Percentiles rank a stretch among this genome's conserved stretches.
These are phyloP conservation scores for Pogonophryne albipinna DNA, from an alignment of 2,797 vertebrate genomes.

Conservation along the genomic window DNA sequence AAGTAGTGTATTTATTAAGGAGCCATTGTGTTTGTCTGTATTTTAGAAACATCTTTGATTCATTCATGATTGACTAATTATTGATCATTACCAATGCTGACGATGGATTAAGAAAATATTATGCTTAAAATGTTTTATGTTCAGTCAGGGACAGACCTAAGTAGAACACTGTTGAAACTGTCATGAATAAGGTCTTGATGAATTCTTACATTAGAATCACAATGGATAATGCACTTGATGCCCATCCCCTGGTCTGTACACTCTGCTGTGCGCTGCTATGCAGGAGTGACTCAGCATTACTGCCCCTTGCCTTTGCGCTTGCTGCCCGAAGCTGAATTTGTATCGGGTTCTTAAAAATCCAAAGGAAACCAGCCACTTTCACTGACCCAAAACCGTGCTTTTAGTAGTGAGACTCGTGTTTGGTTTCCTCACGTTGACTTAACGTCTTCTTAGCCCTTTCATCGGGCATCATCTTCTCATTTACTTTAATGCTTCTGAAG, in stretches of 20 bases:
- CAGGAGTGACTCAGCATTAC: conserved; percentile 69
- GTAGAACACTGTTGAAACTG: not conserved
- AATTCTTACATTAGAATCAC: not conserved
- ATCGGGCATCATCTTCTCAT: not conserved
- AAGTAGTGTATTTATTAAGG: not conserved
- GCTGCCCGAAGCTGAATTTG: not conserved
- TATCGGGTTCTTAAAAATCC: conserved; percentile 11
- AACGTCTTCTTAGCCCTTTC: conserved; percentile 17
- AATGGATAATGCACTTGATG: conserved; percentile 4
- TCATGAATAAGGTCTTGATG: not conserved
- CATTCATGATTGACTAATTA: not conserved
- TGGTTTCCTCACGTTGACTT: conserved; percentile 8
- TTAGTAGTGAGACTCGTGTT: not conserved
- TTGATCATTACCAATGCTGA: not conserved
- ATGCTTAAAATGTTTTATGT: not conserved
- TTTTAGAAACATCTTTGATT: not conserved
- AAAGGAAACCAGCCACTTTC: not conserved
- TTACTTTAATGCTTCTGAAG: not conserved
- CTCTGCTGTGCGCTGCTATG: conserved; percentile 37
- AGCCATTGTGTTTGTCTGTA: not conserved
- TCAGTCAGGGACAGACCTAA: conserved; percentile 71
- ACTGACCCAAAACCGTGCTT: not conserved
- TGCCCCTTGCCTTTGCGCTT: conserved; percentile 19
- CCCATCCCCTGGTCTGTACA: conserved; percentile 19
- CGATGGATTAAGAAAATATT: not conserved